Evolutionary conservation across 2,113 vertebrate genomes (phyloP).

Genomic region (Parotia lawesii): DNA sequence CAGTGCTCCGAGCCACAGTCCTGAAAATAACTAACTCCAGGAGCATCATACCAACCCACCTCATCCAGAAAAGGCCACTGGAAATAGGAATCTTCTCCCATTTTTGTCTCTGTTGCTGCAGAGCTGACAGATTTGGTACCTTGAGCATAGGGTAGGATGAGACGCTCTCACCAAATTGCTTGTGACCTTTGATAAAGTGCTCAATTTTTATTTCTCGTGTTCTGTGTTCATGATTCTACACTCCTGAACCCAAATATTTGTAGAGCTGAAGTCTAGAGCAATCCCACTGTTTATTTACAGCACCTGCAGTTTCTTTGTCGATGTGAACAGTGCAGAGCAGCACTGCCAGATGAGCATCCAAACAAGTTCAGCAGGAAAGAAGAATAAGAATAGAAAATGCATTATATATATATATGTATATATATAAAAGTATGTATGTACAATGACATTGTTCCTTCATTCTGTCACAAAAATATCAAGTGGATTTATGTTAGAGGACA

Average conservation of each 20-base stretch:
- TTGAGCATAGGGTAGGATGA: background rate
- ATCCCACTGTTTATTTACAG: too few relatives aligned
- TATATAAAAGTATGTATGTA: too few relatives aligned
- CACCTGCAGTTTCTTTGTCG: background rate
- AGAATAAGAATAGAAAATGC: background rate
- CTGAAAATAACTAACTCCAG: background rate
- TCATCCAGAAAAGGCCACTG: background rate
- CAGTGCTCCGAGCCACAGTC: accelerated
- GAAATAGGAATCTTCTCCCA: background rate
- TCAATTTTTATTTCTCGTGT: background rate
- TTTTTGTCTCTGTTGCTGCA: background rate
- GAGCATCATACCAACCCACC: accelerated
- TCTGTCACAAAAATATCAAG: background rate
- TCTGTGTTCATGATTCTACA: accelerated
- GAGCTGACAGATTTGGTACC: background rate
- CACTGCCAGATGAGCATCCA: background rate
- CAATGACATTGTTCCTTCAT: background rate
- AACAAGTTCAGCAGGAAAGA: background rate
- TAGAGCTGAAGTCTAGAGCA: background rate
- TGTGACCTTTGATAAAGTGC: background rate
- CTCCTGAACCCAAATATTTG: background rate
- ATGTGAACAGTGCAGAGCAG: background rate
- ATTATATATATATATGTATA: background rate
- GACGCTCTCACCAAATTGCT: background rate
- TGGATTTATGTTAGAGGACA: background rate